Base-by-base conservation (phyloP, 2,888 invertebrate genomes). In the Brassicogethes aeneus region DNA sequence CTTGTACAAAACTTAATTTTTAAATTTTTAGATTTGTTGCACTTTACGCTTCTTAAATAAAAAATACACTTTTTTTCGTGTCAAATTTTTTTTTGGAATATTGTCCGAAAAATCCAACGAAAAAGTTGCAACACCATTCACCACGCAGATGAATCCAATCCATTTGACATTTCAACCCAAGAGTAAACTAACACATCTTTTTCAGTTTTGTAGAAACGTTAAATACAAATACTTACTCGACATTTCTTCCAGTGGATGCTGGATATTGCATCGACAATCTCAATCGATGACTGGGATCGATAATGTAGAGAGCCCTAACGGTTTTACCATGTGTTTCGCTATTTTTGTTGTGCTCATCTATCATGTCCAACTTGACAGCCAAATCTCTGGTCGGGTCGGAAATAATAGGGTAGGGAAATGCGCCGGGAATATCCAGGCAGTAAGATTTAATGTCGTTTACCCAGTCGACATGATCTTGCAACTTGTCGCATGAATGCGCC, bases 181-280 rank as follows among this genome's bases (percentile, higher is more conserved):
- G n/a, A n/a, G n/a, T n/a, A n/a, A n/a, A n/a, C n/a, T n/a, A n/a
- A n/a, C n/a, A n/a, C n/a, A n/a, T n/a, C n/a, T n/a, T n/a, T n/a
- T n/a, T n/a, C n/a, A n/a, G n/a, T n/a, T n/a, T n/a, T n/a, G n/a
- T n/a, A n/a, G n/a, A n/a, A n/a, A n/a, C n/a, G n/a, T n/a, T n/a
- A n/a, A n/a, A n/a, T n/a, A n/a, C n/a, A 23, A 23, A 5, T 35
- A 75, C 82, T 76, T 66, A 87, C 87, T 84, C 80, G 50, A 89
- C 87, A 68, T 89, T 90, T 48, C 91, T 74, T 32, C 91, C 91
- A 15, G 86, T 88, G 2, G 88, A 87, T 41, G 82, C 81, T 15
- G 91, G 91, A 64, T 91, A 91, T 43, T 82, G 76, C 76, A 91
- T 85, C 37, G 84, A 80, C 23, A 90, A 69, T 53, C 87, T 80